Percentiles rank a stretch among this genome's conserved stretches.
Evolutionary conservation across 2,888 invertebrate genomes (phyloP).

Genomic region (Schizaphis graminum): DNA sequence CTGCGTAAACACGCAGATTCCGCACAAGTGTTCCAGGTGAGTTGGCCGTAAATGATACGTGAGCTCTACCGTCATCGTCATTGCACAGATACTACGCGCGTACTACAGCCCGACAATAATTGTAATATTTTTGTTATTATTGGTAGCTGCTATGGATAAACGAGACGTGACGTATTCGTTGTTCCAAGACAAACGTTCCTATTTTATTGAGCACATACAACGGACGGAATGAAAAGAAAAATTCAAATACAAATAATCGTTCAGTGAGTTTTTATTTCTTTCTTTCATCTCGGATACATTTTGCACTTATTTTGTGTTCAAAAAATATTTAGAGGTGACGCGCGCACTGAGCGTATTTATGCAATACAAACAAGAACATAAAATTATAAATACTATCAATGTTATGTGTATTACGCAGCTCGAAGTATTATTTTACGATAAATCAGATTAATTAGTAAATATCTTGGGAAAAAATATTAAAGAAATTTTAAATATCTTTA

Average conservation of each 20-base stretch:
- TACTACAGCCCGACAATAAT: not conserved
- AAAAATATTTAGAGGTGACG: not conserved
- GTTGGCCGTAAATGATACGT: slow-evolving; percentile 12
- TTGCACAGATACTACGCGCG: not conserved
- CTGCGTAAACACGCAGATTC: not conserved
- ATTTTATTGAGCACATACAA: not conserved
- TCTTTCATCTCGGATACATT: not conserved
- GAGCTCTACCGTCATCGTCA: not conserved
- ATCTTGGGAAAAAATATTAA: not conserved
- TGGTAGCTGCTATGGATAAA: not conserved
- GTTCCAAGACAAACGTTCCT: not conserved
- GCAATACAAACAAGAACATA: not conserved
- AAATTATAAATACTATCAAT: not conserved
- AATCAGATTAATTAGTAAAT: not conserved
- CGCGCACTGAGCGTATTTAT: not conserved
- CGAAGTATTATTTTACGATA: not conserved
- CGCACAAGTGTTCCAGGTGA: slow-evolving; percentile 1
- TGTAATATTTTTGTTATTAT: not conserved
- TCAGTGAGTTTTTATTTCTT: not conserved
- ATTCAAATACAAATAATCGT: not conserved
- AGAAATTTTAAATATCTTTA: not conserved
- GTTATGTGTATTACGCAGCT: not conserved
- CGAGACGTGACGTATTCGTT: not conserved
- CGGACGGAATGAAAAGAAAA: not conserved
- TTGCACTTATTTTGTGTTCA: not conserved